Conservation (phyloP, 2,888 invertebrate genomes). For the Laothoe populi region DNA sequence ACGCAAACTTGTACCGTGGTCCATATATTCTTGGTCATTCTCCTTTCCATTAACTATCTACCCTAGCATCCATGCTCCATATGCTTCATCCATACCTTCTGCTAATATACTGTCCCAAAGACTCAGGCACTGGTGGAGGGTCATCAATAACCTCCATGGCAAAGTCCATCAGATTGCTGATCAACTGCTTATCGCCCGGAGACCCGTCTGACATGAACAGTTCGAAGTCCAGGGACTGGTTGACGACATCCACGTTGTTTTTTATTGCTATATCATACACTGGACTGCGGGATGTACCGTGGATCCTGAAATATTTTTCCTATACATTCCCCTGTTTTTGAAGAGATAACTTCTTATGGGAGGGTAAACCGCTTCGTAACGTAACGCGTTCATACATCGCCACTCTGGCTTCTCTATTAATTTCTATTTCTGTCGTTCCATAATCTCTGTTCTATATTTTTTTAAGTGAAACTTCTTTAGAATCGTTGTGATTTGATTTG, state of each 20-base stretch:
- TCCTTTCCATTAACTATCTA: too few relatives aligned
- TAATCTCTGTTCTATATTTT: too few relatives aligned
- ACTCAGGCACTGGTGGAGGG: slow-evolving; percentile 33
- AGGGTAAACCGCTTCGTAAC: neutral
- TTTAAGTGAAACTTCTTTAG: too few relatives aligned
- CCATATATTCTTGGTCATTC: too few relatives aligned
- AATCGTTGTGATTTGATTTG: too few relatives aligned
- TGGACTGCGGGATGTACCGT: slow-evolving; percentile 54
- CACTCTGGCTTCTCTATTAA: too few relatives aligned
- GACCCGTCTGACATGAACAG: slow-evolving; percentile 45
- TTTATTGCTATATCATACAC: slow-evolving; percentile 47
- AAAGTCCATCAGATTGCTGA: slow-evolving; percentile 42
- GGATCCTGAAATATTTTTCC: slow-evolving; percentile 57
- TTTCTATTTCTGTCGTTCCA: too few relatives aligned
- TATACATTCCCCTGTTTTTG: neutral
- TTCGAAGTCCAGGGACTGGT: slow-evolving; percentile 38
- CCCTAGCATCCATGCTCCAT: too few relatives aligned
- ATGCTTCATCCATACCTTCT: too few relatives aligned
- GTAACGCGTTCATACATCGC: slow-evolving; percentile 28
- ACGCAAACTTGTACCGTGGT: too few relatives aligned
- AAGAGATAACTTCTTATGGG: neutral
- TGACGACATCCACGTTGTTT: slow-evolving; percentile 44
- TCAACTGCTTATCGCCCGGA: slow-evolving; percentile 30
- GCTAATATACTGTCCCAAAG: slow-evolving; percentile 43
- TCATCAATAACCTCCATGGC: slow-evolving; percentile 34